Percentiles rank a stretch among this genome's conserved stretches.
Evolutionary conservation across 2,113 vertebrate genomes (phyloP).

Genomic region (Irena cyanogastra): DNA sequence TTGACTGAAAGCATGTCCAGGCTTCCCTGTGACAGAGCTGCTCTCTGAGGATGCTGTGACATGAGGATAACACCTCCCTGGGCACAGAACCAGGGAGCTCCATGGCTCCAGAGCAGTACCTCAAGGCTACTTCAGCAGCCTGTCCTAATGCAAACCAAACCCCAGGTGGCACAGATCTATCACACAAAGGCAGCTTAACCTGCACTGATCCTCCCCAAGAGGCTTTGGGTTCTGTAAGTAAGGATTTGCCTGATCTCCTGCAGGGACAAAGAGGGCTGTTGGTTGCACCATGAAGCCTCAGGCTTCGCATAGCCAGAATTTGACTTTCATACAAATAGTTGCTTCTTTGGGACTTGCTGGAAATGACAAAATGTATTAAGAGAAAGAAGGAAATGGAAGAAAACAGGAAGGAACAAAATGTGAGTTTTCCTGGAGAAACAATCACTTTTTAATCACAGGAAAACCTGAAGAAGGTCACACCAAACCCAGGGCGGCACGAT

Average conservation of each 20-base stretch:
- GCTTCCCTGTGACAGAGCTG: neutral
- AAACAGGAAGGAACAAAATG: neutral
- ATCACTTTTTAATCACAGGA: neutral
- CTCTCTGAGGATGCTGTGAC: neutral
- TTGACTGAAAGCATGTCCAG: neutral
- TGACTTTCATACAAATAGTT: neutral
- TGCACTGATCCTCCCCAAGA: neutral
- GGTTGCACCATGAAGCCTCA: neutral
- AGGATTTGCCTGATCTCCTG: neutral
- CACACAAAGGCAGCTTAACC: neutral
- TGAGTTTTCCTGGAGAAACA: neutral
- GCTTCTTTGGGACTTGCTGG: neutral
- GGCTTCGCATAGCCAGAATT: neutral
- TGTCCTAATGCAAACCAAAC: neutral
- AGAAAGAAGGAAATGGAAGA: neutral
- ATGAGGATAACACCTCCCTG: neutral
- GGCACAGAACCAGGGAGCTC: neutral
- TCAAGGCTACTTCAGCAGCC: neutral
- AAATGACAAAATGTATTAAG: neutral
- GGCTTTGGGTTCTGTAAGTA: neutral
- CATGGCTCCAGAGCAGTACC: neutral
- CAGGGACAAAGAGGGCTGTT: fast-evolving
- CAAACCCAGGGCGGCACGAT: neutral
- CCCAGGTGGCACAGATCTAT: neutral
- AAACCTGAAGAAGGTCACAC: neutral